Evolutionary conservation across 2,797 vertebrate genomes (phyloP), one percentile per base, ranked within the genome.

Genomic region (Hippocampus kuda): DNA sequence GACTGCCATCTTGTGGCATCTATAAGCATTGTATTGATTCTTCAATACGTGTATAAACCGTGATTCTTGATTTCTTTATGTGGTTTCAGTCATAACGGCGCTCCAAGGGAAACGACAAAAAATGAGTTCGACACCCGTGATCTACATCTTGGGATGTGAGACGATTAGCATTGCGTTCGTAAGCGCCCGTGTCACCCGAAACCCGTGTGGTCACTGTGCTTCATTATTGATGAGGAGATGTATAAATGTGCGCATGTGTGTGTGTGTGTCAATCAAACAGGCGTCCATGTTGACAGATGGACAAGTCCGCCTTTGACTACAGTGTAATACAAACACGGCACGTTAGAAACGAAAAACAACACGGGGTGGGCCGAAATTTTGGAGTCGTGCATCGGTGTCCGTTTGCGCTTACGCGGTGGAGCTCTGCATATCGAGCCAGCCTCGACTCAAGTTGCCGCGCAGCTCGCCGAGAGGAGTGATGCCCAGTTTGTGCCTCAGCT

Each of bases 341-440:
- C 1, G 18, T 18, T 49, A 18, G 0, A 49, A 18, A 49, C 2
- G 18, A 6, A 20, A 51, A 20, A 20, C 49, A 51, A 51, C 18
- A 51, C 48, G 7, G 42, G 12, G 42, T 13, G 13, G 11, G 10
- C 42, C 10, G 9, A 51, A 51, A 18, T 6, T 51, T 51, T 18
- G 16, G 16, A 18, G 48, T 1, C 1, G 51, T n/a, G 51, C 8
- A 16, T 49, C 5, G 12, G 61, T 10, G 15, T 64, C 20, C 8
- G 22, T 44, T n/a, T 30, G 46, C 16, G 20, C 97, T 94, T 77
- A 99, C 97, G 94, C 95, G 1, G 89, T 88, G 42, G 94, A 93
- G 65, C 90, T 94, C 88, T 99, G 96, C 92, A 99, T 82, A 74
- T 99, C 97, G 0, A 94, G 91, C 97, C 97, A 99, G 89, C 95